Evolutionary conservation across 2,113 vertebrate species (phyloP).

Genomic region (Trogon surrucura): DNA sequence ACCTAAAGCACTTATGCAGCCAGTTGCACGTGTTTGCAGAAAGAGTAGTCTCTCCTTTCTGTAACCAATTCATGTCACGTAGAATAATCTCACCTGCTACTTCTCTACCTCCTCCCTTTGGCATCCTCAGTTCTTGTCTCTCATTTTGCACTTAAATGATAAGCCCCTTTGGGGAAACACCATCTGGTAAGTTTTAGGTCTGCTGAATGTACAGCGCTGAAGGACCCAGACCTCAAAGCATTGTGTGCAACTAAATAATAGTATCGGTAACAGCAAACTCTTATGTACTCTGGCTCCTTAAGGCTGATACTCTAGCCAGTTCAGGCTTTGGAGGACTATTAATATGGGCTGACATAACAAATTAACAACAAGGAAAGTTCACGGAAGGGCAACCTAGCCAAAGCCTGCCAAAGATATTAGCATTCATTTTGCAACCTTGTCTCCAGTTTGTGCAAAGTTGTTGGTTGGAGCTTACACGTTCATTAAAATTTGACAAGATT

Average conservation of each 20-base stretch:
- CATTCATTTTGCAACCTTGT: constrained; percentile 71
- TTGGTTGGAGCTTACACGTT: constrained; percentile 78
- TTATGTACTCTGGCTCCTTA: background rate
- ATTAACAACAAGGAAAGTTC: constrained; percentile 79
- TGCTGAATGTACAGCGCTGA: background rate
- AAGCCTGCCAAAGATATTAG: constrained; percentile 74
- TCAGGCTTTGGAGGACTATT: constrained; percentile 65
- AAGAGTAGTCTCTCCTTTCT: background rate
- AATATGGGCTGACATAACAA: constrained; percentile 77
- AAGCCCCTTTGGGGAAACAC: constrained; percentile 14
- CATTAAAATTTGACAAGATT: constrained; percentile 84
- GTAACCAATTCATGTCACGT: background rate
- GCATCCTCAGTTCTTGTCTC: background rate
- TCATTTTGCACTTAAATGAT: constrained; percentile 12
- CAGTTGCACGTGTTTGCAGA: background rate
- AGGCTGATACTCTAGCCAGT: constrained; percentile 32
- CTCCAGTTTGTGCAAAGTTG: constrained; percentile 74
- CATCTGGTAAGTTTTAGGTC: constrained; percentile 1
- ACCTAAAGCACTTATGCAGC: background rate
- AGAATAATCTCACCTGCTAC: constrained; percentile 4
- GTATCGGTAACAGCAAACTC: background rate
- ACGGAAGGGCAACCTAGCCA: constrained; percentile 69
- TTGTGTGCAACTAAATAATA: constrained; percentile 7
- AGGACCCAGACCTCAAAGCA: constrained; percentile 1
- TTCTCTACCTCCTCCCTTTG: background rate